Evolutionary conservation across 2,888 invertebrate genomes (phyloP), one percentile per base, ranked within the genome.

Genomic region (Agonopterix heracliana): DNA sequence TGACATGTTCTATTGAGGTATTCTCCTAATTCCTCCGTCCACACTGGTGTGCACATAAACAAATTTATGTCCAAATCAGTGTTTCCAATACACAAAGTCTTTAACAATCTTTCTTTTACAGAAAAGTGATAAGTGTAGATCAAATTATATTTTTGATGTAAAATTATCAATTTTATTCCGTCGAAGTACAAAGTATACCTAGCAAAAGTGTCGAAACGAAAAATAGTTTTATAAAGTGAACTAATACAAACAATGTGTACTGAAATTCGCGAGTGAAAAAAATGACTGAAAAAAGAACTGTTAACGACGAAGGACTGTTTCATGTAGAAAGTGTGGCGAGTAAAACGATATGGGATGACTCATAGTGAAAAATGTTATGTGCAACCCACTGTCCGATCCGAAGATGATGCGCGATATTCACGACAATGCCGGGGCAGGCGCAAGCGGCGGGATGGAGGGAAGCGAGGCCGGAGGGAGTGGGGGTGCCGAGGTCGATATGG

Each of bases 351-450:
- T 88, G 88, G 87, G 86, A 88, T 88, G 88, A 87, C 79, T 87
- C 78, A 82, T 82, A 83, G 85, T 86, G 87, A 78, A 80, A 80
- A 81, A 87, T 87, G 85, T 81, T 77, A 73, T 73, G 71, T 78
- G 70, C 78, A 71, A 76, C 79, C 76, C 68, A 74, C 78, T 78
- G 55, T 81, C 74, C 81, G 70, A 70, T 73, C 74, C 79, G 73
- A 87, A 86, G 86, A 89, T 89, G 88, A 89, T 89, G 88, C 88
- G 85, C 77, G 89, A 87, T 71, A 82, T 87, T 71, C 86, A 85
- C 82, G 86, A 88, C 81, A 83, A 78, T 81, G 85, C 72, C 70
- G 86, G 84, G 72, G 78, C 76, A 74, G 80, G 81, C 71, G 71
- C 78, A 78, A 76, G 78, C 84, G 86, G 80, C 81, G 84, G 70